phyloP scores from a whole-genome alignment of 2,113 vertebrate genomes.

The Stegostoma tigrinum region DNA sequence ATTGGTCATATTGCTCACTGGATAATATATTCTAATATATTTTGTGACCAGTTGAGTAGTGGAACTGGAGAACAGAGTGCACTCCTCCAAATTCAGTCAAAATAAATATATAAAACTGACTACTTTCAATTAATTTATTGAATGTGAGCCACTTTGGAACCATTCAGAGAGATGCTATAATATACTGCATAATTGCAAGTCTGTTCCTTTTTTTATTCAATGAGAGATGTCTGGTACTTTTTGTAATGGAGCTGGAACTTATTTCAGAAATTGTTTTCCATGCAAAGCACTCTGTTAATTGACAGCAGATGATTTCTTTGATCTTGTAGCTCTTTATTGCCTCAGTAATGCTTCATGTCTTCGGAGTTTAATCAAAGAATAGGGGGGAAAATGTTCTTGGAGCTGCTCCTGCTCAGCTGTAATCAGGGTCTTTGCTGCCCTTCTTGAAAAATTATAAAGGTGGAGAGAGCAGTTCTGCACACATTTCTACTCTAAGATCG shows the following conservation, averaged over 20 bases:
- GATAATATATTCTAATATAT: too few relatives aligned
- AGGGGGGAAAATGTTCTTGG: neutral
- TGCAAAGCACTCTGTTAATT: neutral
- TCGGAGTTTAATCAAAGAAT: neutral
- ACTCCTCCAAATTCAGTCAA: too few relatives aligned
- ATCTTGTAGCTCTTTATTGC: neutral
- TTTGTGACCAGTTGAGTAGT: too few relatives aligned
- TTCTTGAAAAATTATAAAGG: neutral
- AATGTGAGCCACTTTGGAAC: neutral
- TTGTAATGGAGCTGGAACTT: neutral
- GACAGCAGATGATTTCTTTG: conserved; percentile 31
- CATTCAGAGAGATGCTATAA: neutral
- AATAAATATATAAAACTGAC: neutral
- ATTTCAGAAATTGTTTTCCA: conserved; percentile 23
- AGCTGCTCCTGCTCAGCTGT: neutral
- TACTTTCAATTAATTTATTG: neutral
- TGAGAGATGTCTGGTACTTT: neutral
- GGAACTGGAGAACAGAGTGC: too few relatives aligned
- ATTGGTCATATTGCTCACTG: too few relatives aligned
- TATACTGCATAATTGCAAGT: neutral
- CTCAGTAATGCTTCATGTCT: neutral
- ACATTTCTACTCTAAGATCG: neutral
- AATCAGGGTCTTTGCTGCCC: neutral
- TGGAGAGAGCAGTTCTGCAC: neutral
- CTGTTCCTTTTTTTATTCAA: neutral